Percentiles rank a stretch among this genome's conserved stretches.
phyloP scores from a whole-genome alignment of 2,797 vertebrate species.

The Tauraco hartlaubi region DNA sequence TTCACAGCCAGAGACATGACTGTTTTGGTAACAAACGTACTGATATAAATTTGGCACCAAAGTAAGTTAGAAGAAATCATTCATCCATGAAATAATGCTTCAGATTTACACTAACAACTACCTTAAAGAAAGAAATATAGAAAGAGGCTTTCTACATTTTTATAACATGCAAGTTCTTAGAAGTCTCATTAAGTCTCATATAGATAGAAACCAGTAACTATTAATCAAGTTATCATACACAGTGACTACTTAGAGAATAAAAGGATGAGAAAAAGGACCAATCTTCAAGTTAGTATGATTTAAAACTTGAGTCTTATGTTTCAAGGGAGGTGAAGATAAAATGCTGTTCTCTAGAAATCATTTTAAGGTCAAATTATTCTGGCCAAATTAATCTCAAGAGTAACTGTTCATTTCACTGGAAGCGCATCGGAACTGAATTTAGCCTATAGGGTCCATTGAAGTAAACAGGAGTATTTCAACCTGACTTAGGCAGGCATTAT shows the following conservation, averaged over 20 bases:
- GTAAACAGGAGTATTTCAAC: not conserved
- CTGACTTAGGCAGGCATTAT: not conserved
- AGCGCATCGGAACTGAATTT: not conserved
- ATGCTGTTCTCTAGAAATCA: not conserved
- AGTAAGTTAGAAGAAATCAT: slow-evolving; percentile 34
- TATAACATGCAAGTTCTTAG: not conserved
- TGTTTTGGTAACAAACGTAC: slow-evolving; percentile 23
- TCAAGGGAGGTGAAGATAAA: not conserved
- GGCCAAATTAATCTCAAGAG: not conserved
- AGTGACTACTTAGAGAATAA: not conserved
- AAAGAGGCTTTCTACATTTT: not conserved
- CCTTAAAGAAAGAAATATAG: not conserved
- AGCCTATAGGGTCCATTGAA: not conserved
- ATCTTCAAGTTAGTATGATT: not conserved
- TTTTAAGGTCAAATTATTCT: not conserved
- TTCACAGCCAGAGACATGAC: not conserved
- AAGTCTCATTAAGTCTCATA: not conserved
- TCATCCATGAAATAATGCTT: slow-evolving; percentile 64
- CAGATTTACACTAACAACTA: slow-evolving; percentile 28
- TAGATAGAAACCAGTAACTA: not conserved
- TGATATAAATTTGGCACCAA: not conserved
- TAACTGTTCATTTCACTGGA: not conserved
- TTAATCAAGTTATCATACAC: not conserved
- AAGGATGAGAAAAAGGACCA: not conserved
- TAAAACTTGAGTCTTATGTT: not conserved